Percentiles rank a stretch among this genome's conserved stretches.
Evolutionary conservation across 2,888 invertebrate species (phyloP).

Genomic region (Deilephila elpenor): DNA sequence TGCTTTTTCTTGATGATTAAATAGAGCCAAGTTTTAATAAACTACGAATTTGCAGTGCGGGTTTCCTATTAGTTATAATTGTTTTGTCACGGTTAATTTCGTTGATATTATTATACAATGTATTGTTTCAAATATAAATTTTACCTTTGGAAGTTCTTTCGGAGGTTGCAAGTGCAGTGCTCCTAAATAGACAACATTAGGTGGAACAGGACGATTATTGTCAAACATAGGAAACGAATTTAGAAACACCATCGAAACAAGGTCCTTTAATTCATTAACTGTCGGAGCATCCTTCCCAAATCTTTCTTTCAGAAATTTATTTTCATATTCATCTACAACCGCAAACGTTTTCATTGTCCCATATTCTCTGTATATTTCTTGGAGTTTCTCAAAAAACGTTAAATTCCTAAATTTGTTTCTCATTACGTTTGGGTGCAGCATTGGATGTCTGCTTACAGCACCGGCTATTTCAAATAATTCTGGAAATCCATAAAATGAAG

Average conservation of each 20-base stretch:
- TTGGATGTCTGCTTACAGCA: conserved; percentile 46
- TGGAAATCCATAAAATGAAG: conserved; percentile 44
- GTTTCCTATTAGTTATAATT: no score
- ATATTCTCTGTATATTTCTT: conserved; percentile 42
- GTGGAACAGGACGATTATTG: conserved; percentile 54
- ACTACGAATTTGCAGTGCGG: no score
- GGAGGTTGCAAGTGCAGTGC: conserved; percentile 47
- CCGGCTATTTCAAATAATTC: conserved; percentile 45
- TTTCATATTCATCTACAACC: conserved; percentile 37
- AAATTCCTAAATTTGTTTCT: conserved; percentile 41
- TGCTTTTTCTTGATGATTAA: no score
- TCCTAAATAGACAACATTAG: conserved; percentile 50
- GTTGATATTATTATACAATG: not conserved
- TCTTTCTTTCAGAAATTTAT: conserved; percentile 41
- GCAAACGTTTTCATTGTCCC: conserved; percentile 33
- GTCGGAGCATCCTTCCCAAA: conserved; percentile 48
- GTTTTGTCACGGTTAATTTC: not conserved
- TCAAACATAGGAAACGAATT: conserved; percentile 50
- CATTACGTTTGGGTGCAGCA: conserved; percentile 41
- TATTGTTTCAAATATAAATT: not conserved
- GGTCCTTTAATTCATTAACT: conserved; percentile 44
- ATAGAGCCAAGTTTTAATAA: no score
- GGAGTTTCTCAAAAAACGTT: conserved; percentile 41
- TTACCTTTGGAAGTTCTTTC: conserved; percentile 51
- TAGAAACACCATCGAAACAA: conserved; percentile 51